Percentiles rank a stretch among this genome's conserved stretches.
These are phyloP conservation scores for Chloroceryle amazona DNA, from an alignment of 2,797 vertebrate species.

Conservation along the genomic window DNA sequence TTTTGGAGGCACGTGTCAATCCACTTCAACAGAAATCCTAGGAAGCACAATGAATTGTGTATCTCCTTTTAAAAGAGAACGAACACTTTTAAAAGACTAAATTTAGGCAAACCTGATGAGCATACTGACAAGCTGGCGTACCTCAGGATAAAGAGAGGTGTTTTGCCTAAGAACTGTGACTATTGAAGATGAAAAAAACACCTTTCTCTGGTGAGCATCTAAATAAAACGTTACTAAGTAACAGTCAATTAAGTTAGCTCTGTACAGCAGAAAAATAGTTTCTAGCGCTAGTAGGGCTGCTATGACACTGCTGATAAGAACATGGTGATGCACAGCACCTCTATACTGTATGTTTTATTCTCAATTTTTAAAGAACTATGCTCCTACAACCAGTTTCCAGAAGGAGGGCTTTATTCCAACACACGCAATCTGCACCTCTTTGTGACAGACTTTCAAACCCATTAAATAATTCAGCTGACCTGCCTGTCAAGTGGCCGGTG, in stretches of 20 bases:
- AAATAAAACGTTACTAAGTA: background rate
- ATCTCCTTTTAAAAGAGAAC: background rate
- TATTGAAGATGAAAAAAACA: background rate
- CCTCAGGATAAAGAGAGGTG: background rate
- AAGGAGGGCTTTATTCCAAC: background rate
- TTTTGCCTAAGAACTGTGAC: background rate
- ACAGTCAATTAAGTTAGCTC: fast-evolving
- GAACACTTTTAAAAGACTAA: background rate
- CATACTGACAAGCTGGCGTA: fast-evolving
- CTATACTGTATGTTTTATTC: fast-evolving
- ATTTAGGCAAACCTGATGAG: background rate
- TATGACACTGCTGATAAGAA: fast-evolving
- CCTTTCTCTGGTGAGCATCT: background rate
- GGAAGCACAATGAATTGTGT: fast-evolving
- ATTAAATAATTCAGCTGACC: fast-evolving
- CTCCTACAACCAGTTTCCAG: background rate
- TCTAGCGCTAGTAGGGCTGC: background rate
- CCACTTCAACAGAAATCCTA: background rate
- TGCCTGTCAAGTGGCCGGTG: fast-evolving
- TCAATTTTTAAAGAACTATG: background rate
- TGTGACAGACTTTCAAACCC: background rate
- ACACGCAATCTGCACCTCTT: fast-evolving
- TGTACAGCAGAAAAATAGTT: fast-evolving
- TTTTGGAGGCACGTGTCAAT: background rate
- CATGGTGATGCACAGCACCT: fast-evolving